phyloP scores from a whole-genome alignment of 2,888 invertebrate species.

The Alcis repandata region DNA sequence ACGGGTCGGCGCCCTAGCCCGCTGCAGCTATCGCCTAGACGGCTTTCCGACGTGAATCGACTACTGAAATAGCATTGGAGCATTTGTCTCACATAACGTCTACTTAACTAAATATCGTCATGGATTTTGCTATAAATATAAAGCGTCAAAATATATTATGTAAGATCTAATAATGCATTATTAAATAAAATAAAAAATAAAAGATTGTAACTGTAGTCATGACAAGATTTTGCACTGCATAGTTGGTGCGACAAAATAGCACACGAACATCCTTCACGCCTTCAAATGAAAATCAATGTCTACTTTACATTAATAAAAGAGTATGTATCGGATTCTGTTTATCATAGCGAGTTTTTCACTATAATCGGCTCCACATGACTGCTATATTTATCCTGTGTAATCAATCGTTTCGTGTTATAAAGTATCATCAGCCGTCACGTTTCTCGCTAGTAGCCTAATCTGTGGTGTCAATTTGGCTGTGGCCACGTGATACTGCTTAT shows the following conservation, averaged over 20 bases:
- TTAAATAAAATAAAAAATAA: no score
- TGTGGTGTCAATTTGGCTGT: conserved; percentile 19
- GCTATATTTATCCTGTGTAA: neutral
- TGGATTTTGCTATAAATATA: no score
- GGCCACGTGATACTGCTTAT: conserved; percentile 14
- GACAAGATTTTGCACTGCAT: no score
- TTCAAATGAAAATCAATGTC: no score
- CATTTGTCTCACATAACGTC: neutral
- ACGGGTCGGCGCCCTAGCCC: conserved; percentile 49
- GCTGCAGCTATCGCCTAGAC: conserved; percentile 1
- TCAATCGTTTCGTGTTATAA: neutral
- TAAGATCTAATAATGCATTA: no score
- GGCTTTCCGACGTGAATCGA: neutral
- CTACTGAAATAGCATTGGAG: neutral
- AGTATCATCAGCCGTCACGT: conserved; percentile 17
- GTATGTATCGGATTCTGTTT: no score
- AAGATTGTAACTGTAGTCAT: no score
- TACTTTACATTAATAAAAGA: no score
- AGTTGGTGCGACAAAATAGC: no score
- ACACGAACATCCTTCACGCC: no score
- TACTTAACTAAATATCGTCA: neutral
- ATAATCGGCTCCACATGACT: neutral
- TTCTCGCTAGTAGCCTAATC: conserved; percentile 10
- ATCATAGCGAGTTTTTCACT: neutral
- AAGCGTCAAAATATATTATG: no score